phyloP scores from a whole-genome alignment of 2,113 vertebrate genomes.

The Pseudopodoces humilis region DNA sequence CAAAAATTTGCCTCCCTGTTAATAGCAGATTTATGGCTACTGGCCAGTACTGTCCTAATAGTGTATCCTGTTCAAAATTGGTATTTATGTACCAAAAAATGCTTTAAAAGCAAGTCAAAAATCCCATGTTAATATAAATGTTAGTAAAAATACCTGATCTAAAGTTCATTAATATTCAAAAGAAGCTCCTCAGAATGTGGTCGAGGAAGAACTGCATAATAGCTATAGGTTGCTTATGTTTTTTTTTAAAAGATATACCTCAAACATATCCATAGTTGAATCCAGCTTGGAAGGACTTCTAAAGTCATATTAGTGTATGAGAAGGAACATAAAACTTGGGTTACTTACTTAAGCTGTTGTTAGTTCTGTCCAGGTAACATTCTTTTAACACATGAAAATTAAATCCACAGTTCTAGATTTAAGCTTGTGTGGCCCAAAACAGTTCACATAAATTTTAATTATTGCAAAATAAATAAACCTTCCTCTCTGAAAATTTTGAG shows the following conservation, averaged over 20 bases:
- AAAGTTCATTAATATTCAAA: background rate
- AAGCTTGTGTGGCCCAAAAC: background rate
- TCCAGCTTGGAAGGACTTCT: background rate
- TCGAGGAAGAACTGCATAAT: background rate
- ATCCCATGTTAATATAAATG: background rate
- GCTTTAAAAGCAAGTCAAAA: background rate
- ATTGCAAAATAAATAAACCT: background rate
- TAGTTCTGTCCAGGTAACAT: background rate
- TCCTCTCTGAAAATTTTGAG: background rate
- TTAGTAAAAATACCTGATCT: background rate
- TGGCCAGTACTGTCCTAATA: background rate
- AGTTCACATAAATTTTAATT: background rate
- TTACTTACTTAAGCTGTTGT: background rate
- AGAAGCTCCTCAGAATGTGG: background rate
- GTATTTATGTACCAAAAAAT: background rate
- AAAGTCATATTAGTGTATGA: background rate
- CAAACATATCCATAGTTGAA: background rate
- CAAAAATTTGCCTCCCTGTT: background rate
- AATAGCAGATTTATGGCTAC: background rate
- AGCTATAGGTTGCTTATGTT: fast-evolving
- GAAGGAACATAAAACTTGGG: background rate
- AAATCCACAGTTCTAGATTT: background rate
- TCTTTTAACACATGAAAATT: background rate
- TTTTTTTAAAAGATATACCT: background rate
- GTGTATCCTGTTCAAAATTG: background rate